Evolutionary conservation across 1,140 invertebrate species (phyloP).

Genomic region (Andrena cerasifolii): DNA sequence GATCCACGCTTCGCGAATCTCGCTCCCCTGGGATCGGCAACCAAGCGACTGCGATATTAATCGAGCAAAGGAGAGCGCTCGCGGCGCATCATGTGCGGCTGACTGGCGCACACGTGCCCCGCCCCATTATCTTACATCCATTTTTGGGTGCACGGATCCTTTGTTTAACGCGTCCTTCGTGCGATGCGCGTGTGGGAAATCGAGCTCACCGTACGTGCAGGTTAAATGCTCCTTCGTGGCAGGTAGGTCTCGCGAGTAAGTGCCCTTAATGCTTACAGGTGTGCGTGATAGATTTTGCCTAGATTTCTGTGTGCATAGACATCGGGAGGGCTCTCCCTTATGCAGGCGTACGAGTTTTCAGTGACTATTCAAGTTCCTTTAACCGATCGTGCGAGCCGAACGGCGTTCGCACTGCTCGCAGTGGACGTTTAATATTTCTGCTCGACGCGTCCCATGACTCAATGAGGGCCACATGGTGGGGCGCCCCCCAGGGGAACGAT

Average conservation of each 20-base stretch:
- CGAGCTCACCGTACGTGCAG: too few species aligned
- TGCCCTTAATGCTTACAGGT: too few species aligned
- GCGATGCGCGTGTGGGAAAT: too few species aligned
- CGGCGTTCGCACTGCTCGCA: not conserved
- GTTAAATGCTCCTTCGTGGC: too few species aligned
- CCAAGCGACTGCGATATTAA: not conserved
- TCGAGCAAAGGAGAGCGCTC: not conserved
- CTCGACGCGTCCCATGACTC: conserved; percentile 40
- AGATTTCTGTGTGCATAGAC: too few species aligned
- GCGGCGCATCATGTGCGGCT: not conserved
- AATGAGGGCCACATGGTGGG: conserved; percentile 36
- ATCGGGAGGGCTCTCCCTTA: too few species aligned
- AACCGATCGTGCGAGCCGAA: conserved; percentile 22
- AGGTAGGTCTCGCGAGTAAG: too few species aligned
- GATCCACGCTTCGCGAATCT: not conserved
- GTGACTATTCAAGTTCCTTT: too few species aligned
- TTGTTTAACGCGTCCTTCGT: too few species aligned
- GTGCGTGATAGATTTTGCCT: too few species aligned
- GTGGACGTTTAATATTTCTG: conserved; percentile 26
- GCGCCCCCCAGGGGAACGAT: conserved; percentile 15
- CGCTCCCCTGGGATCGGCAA: not conserved
- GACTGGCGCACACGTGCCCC: not conserved
- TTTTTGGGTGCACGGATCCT: too few species aligned
- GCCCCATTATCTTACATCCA: not conserved
- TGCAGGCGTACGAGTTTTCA: too few species aligned